Evolutionary conservation across 64 coral and sea anemone species (phyloP), one percentile per base, ranked within the genome.

Genomic region (Montipora efflorescens): DNA sequence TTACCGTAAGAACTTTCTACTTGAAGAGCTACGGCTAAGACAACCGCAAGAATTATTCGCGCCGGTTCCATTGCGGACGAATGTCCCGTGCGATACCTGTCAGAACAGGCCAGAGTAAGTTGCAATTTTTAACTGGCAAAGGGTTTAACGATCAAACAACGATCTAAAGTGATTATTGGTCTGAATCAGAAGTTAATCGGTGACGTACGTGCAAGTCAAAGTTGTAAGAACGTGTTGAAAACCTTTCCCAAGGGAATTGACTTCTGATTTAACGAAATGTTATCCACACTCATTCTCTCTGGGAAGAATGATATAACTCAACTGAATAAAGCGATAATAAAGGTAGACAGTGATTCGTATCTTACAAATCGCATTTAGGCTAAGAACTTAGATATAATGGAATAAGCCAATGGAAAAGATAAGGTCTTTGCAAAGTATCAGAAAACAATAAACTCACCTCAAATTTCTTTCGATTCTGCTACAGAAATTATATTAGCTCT

Each of bases 271-370:
- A 19, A 71, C 43, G 58, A 68, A 43, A 71, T 71, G 14, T 86
- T 71, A 86, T 86, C 72, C 71, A 86, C 18, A 71, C 52, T 86
- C n/a, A n/a, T 67, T 48, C 46, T 72, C 44, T 86, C 82, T 72
- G 1, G 19, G 82, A 72, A 0, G 36, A 84, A 64, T 12, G 13
- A 69, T 49, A 86, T 21, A 14, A 49, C 13, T 19, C 45, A 86
- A 66, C 45, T 72, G 8, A 47, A 8, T 82, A 59, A 16, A 16
- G 9, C 13, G 3, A 11, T 64, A 64, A 64, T 4, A 14, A 57
- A 57, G 53, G 61, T 64, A 15, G 9, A 64, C 1, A 64, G 3
- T 12, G 13, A 64, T 16, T 12, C 14, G 9, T 16, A 64, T 64
- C 61, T 16, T 64, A 16, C 4, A 16, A 15, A 12, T 16, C 14